Base-by-base conservation (phyloP, 2,113 vertebrate species). In the Ammodytes marinus region DNA sequence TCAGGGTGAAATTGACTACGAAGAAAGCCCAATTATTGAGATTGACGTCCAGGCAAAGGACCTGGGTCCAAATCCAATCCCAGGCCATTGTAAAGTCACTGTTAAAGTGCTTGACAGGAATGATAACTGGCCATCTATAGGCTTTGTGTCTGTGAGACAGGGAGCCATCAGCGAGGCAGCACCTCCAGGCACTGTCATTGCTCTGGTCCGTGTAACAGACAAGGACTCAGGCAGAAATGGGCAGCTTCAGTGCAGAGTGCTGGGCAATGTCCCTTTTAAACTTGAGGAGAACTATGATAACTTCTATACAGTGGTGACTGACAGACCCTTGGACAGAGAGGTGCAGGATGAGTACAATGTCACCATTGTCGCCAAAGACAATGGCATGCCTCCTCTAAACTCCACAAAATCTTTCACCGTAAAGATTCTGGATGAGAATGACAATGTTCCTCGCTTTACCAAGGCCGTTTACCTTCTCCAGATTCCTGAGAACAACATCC, bases 241-340 rank as follows among this genome's bases (percentile, higher is more conserved):
- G 46, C 98, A 99, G 92, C 96, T 99, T 79, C 97, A 98, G 86
- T 99, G 98, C 82, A 92, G 97, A 61, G 98, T 99, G 27, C 91
- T 99, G 66, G 98, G 98, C 0, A 94, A 96, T 0, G 95, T 98
- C 55, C 98, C 98, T 60, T 99, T 99, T 88, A 96, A 97, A 79
- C 95, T 99, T 0, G 98, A 99, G 88, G 98, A 99, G 90, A 99
- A 98, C 92, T 99, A 98, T 39, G 98, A 99, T 88, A 99, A 99
- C 93, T 97, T 98, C 79, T 99, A 97, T 85, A 99, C 98, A 0
- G 98, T 99, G 54, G 97, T 99, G 77, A 99, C 98, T 0, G 98
- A 99, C 87, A 95, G 97, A 42, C 97, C 97, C 0, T 92, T 99
- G 80, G 98, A 99, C 89, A 95, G 98, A 2, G 98, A 99, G 88